Evolutionary conservation across 2,113 vertebrate genomes (phyloP), one percentile per base, ranked within the genome.

Genomic region (Nestor notabilis): DNA sequence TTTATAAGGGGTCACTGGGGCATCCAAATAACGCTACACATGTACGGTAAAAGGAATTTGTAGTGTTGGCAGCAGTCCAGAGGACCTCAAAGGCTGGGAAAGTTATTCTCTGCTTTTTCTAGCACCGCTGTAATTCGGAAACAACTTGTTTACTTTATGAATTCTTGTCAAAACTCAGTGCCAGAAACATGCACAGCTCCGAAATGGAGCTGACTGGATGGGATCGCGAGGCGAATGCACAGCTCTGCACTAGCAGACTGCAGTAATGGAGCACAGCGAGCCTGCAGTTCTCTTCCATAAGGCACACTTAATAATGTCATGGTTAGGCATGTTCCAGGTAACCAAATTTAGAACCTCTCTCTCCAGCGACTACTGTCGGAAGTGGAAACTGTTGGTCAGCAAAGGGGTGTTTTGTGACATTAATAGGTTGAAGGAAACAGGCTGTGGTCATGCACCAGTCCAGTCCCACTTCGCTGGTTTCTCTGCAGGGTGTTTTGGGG

Each of bases 41-140:
- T 92, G 75, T 63, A 79, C 1, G n/a, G 83, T 60, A 21, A 69
- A 80, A 97, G 83, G 97, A 97, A 96, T 96, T n/a, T 91, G 85
- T 53, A 46, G 55, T 27, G 60, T 46, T 96, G 97, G 96, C 93
- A 63, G 91, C 66, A 50, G 10, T 14, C 95, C 96, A 95, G 10
- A 56, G 74, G 72, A 47, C 82, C 89, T 96, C 85, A 95, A 94
- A 95, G 15, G 44, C 95, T 96, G 97, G 97, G 96, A 97, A 97
- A 96, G 82, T 95, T 96, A 8, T 28, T 85, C 56, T 94, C 85
- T 91, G 94, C 89, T 93, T 86, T 88, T 92, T 84, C 11, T 81
- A 96, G 93, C 93, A 68, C 93, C 5, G 25, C 94, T 92, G 84
- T 68, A 92, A 74, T 93, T 97, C 77, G 88, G 96, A 97, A 97